Evolutionary conservation across 2,113 vertebrate species (phyloP).

Genomic region (Gallinago jamesoni): DNA sequence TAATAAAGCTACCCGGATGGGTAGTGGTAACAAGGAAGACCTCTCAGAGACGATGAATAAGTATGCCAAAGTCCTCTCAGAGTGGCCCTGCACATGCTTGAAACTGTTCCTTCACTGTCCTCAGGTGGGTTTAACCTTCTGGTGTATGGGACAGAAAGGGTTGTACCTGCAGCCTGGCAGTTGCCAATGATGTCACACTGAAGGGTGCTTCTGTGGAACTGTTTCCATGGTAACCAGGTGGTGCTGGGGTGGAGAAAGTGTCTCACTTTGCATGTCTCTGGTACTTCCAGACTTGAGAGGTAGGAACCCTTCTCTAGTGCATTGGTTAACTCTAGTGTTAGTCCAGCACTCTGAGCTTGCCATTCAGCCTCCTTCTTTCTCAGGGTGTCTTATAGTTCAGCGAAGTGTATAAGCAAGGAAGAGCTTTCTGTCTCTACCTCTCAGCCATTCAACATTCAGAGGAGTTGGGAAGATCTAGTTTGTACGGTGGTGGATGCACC

Average conservation of each 20-base stretch:
- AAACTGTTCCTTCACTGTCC: not conserved
- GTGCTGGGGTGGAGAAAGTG: not conserved
- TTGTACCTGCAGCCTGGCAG: not conserved
- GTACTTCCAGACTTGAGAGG: not conserved
- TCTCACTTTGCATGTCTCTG: not conserved
- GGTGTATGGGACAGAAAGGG: not conserved
- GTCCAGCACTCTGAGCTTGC: not conserved
- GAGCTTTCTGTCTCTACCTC: not conserved
- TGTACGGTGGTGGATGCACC: accelerated
- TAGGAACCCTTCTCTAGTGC: not conserved
- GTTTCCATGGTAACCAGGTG: not conserved
- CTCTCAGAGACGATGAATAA: not conserved
- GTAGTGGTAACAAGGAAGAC: no score
- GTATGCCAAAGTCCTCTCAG: not conserved
- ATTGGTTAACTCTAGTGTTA: not conserved
- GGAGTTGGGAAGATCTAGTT: not conserved
- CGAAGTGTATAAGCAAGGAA: not conserved
- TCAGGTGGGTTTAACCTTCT: not conserved
- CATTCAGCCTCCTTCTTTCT: not conserved
- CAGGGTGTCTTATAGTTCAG: not conserved
- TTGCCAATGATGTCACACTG: not conserved
- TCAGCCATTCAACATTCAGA: accelerated
- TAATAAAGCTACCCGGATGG: not conserved
- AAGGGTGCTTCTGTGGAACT: not conserved
- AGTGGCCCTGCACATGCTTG: not conserved